Base-by-base conservation (phyloP, 2,797 vertebrate genomes). In the Mus caroli region DNA sequence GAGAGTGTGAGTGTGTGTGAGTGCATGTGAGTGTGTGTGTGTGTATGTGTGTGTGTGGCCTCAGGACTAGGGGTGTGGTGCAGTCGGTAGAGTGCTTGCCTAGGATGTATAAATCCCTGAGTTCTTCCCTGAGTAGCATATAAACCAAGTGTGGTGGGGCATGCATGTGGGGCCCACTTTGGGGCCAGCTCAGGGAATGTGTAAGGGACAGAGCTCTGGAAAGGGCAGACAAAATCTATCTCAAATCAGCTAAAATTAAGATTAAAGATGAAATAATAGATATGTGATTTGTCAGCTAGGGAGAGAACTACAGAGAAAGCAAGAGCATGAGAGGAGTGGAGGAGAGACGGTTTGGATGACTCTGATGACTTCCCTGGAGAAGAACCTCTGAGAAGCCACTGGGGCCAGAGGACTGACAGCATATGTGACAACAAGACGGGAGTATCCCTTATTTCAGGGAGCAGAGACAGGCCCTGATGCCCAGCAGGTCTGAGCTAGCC, bases 241-340 rank as follows among this genome's bases (percentile, higher is more conserved):
- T 31, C 54, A 28, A 94, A 75, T n/a, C 64, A 67, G 31, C 12
- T 73, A 62, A 46, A 54, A 24, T 94, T 91, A 56, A 19, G 64
- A 34, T n/a, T 84, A 67, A 84, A 84, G 91, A 14, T 31, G 26
- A 87, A 95, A 79, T 31, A 84, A 50, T 26, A 87, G 86, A 58
- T 37, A 13, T 17, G 4, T 34, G 52, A 56, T 28, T 19, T 19
- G 19, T 46, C 46, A 43, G 71, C 19, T 50, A 71, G 50, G 73
- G 34, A 37, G 67, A 76, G 14, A 34, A 34, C 40, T 19, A 9
- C 13, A 43, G 60, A 88, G 92, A 67, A 67, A 67, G 1, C 54
- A 73, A 77, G n/a, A 52, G 26, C 8, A 37, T 92, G 37, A 6
- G 2, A 43, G 52, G 60, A 3, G 1, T 1, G 13, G n/a, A 9